Evolutionary conservation across 1,140 invertebrate species (phyloP).

Genomic region (Zaprionus lachaisei): DNA sequence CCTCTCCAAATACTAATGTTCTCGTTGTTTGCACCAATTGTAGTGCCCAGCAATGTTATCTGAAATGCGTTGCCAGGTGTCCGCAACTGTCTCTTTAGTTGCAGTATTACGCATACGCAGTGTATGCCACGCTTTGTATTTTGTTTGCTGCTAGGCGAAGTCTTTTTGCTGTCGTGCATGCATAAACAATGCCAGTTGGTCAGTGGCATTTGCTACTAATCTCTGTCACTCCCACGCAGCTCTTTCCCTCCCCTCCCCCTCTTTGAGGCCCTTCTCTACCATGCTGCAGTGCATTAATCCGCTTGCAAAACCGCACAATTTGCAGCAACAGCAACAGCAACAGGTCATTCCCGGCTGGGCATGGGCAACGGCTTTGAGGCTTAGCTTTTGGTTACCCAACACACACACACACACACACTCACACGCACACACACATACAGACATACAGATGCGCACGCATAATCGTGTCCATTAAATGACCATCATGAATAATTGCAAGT

Average conservation of each 20-base stretch:
- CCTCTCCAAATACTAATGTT: too few relatives aligned
- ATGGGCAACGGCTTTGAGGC: neutral
- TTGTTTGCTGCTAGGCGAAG: neutral
- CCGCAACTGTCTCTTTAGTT: neutral
- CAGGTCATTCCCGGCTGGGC: neutral
- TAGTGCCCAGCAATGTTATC: too few relatives aligned
- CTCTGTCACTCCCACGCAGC: neutral
- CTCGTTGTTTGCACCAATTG: too few relatives aligned
- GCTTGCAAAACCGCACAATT: slow-evolving; percentile 51
- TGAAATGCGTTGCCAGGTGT: too few relatives aligned
- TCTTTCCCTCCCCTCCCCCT: neutral
- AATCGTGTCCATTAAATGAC: slow-evolving; percentile 34
- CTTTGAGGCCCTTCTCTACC: neutral
- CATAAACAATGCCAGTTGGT: neutral
- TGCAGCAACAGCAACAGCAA: slow-evolving; percentile 29
- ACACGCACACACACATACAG: slow-evolving; percentile 1
- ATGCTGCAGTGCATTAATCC: slow-evolving; percentile 39
- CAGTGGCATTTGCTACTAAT: neutral
- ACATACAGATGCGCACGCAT: slow-evolving; percentile 2
- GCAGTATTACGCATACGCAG: slow-evolving; percentile 32
- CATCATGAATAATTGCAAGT: slow-evolving; percentile 28
- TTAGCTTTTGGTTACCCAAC: slow-evolving; percentile 1
- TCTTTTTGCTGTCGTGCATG: neutral
- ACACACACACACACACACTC: neutral
- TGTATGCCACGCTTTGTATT: neutral